Evolutionary conservation across 2,797 vertebrate species (phyloP), one percentile per base, ranked within the genome.

Genomic region (Phalanger gymnotis): DNA sequence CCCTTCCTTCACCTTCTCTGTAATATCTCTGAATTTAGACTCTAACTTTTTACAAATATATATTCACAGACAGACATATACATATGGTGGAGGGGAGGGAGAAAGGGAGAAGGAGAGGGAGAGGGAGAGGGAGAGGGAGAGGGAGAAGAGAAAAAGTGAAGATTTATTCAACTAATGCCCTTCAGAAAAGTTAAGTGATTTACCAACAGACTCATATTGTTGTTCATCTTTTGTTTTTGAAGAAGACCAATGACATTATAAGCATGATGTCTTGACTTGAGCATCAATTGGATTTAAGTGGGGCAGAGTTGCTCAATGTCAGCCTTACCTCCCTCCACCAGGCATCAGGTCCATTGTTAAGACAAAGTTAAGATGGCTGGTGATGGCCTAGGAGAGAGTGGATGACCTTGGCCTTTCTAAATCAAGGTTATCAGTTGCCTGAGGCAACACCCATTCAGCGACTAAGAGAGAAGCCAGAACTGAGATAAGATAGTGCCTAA

Each of bases 81-180:
- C 3, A 81, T 10, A 34, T 4, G 12, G 12, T 87, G 25, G 16
- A 6, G 0, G 66, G 4, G n/a, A 0, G n/a, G 2, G 40, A 10
- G 22, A 81, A 34, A 66, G 61, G n/a, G 31, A 14, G 55, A 27
- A 25, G 27, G 34, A n/a, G 61, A 66, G 31, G n/a, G 61, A 66
- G 31, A 66, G 31, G 16, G 61, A 66, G 13, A 34, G 58, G n/a
- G n/a, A 81, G n/a, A 81, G 40, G n/a, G 61, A 66, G 34, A 66
- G 61, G n/a, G 13, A 66, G 61, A 61, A n/a, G 1, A 40, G 34
- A 40, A 19, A 61, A 34, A 61, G 58, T 16, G 34, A 40, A 40
- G 11, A 87, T 81, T 81, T 81, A 81, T 87, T 28, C 40, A 87
- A 47, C 40, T 10, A 87, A 27, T 51, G 25, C 9, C 40, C 25